Evolutionary conservation across 2,113 vertebrate species (phyloP).

Genomic region (Polyodon spathula): DNA sequence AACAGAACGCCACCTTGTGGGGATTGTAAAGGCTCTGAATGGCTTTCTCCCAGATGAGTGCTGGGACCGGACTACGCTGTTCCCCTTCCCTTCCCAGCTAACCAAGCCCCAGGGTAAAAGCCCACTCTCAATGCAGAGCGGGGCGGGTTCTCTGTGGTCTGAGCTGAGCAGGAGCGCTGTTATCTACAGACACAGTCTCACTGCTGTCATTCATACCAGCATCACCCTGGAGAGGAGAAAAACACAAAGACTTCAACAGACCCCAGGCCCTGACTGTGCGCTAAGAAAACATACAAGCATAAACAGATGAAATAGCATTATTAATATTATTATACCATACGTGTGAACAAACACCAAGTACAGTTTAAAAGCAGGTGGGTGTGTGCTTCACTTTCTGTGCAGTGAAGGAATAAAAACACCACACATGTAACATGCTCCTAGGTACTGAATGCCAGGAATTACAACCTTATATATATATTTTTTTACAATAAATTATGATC

Average conservation of each 20-base stretch:
- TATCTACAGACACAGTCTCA: conserved; percentile 12
- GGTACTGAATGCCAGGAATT: too few relatives aligned
- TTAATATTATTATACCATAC: conserved; percentile 50
- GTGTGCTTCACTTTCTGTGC: conserved; percentile 22
- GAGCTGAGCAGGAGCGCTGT: too few relatives aligned
- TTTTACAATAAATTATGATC: not conserved
- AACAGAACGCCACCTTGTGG: too few relatives aligned
- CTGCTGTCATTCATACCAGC: conserved; percentile 33
- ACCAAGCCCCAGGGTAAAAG: too few relatives aligned
- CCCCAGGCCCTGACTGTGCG: conserved; percentile 45
- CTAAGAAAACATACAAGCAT: conserved; percentile 42
- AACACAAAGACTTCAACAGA: conserved; percentile 37
- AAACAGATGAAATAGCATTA: conserved; percentile 57
- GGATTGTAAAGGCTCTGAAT: too few relatives aligned
- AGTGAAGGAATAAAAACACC: conserved; percentile 46
- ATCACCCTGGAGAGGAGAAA: conserved; percentile 22
- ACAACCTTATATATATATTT: too few relatives aligned
- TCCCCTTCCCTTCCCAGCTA: too few relatives aligned
- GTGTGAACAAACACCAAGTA: conserved; percentile 29
- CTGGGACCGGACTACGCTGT: too few relatives aligned
- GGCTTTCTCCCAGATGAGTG: too few relatives aligned
- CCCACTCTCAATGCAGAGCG: too few relatives aligned
- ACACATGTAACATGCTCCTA: conserved; percentile 27
- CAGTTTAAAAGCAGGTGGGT: conserved; percentile 18
- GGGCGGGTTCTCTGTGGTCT: too few relatives aligned